Evolutionary conservation across 2,797 vertebrate species (phyloP), one percentile per base, ranked within the genome.

Genomic region (Apogon hyalosoma): DNA sequence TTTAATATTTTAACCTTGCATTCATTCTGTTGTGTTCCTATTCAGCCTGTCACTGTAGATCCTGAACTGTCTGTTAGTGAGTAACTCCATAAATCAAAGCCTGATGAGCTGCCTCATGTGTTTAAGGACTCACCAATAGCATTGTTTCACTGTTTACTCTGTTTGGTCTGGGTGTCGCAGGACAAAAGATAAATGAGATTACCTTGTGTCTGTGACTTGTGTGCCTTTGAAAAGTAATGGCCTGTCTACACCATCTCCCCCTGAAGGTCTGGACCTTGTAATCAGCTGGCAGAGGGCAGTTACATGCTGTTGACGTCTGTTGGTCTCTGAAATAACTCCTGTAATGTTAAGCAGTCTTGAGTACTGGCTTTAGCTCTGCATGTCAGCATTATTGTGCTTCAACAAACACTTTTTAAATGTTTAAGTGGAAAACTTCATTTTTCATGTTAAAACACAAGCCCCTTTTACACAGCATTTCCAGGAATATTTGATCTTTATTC

Each of bases 131-230:
- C 80, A 79, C 67, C 48, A 39, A 55, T 73, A 63, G 54, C 63
- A 62, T 78, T 80, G 79, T 79, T 82, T 55, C 56, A 63, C 73
- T 69, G 52, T 82, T 78, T 75, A 63, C 67, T 73, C 64, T 75
- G 65, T 47, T 76, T 46, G 43, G 73, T 33, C 71, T 71, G 42
- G 63, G 55, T 64, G 83, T 77, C 69, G 73, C 40, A 21, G 68
- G 64, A 61, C 64, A 75, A 64, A 77, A 70, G 79, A 87, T 81
- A 79, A 75, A 87, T 84, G 70, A 68, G 75, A 67, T 78, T 71
- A 81, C 62, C 63, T 49, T 0, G 41, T 19, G 50, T 41, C 54
- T 36, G 56, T 79, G 72, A 47, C 63, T 54, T 14, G 15, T 15
- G 46, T 47, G 49, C 52, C 63, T 65, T 47, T 61, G 69, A 49